Base-by-base conservation (phyloP, 64 coral and sea anemone species). In the Actinia tenebrosa region DNA sequence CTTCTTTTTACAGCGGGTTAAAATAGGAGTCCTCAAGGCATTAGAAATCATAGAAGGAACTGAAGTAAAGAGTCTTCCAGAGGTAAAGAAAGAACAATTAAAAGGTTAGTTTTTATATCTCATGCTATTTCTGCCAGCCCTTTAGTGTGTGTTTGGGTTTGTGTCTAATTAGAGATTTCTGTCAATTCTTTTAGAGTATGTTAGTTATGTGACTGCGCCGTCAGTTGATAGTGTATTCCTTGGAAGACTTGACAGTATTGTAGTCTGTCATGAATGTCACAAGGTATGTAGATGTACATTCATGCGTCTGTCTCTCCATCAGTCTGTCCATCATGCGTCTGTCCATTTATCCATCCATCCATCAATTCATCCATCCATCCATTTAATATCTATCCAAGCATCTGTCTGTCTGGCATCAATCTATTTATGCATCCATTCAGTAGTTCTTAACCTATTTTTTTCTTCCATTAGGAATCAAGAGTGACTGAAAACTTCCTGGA, bases 401-500 rank as follows among this genome's bases (percentile, higher is more conserved):
- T 61, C 59, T 14, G 3, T 61, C 59, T 14, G 3, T 61, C 17
- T 37, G 30, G 30, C 60, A 16, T 61, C 60, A 13, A 13, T 61
- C 60, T 15, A n/a, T 23, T 2, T 5, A 7, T 25, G 7, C 22
- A 14, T 20, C n/a, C 22, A 22, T 23, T 7, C n/a, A 23, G 1
- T 37, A 37, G 30, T 37, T 37, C 30, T 37, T 75, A 14, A 75
- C 69, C 23, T 3, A 72, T 30, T 3, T 6, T 0, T 42, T 75
- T 42, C 20, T 75, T 69, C 59, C 77, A 77, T 11, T 50, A 94
- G 93, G 86, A 90, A 55, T 94, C 89, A n/a, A 94, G 77, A 54
- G 86, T 94, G 2, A 90, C 71, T 18, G 93, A 94, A 84, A 88
- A 64, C 82, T 94, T 94, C n/a, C 64, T 91, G 59, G 93, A 94